Conservation (phyloP, 2,797 vertebrate species). For the Chelidonichthys spinosus region DNA sequence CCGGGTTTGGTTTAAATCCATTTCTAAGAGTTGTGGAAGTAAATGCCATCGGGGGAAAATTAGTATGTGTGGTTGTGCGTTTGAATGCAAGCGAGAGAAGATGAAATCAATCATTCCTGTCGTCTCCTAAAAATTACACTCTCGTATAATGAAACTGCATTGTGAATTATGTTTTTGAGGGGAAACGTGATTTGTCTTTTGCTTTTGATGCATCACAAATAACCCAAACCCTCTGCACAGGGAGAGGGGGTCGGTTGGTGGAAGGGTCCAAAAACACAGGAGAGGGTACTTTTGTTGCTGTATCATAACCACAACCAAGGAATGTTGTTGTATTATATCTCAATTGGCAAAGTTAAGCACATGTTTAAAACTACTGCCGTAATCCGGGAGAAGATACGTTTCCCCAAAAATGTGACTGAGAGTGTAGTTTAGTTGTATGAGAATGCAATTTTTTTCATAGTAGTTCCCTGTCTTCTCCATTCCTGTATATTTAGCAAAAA, state of each 20-base stretch:
- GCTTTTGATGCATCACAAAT: not conserved
- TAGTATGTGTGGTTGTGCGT: slow-evolving; percentile 10
- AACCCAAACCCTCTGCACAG: not conserved
- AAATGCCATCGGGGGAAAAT: slow-evolving; percentile 40
- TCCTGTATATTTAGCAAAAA: not conserved
- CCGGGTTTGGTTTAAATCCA: slow-evolving; percentile 26
- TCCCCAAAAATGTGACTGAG: not conserved
- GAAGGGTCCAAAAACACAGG: not conserved
- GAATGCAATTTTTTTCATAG: not conserved
- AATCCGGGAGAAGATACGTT: not conserved
- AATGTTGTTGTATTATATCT: not conserved
- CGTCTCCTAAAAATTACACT: not conserved
- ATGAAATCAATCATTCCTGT: slow-evolving; percentile 26
- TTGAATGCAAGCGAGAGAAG: slow-evolving; percentile 37
- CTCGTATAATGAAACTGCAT: not conserved
- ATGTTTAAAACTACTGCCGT: not conserved
- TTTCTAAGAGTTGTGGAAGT: slow-evolving; percentile 11
- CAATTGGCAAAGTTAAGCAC: not conserved
- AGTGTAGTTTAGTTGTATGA: not conserved
- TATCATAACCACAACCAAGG: too few species aligned
- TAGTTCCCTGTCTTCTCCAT: slow-evolving; percentile 13
- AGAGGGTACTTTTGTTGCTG: not conserved
- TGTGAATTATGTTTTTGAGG: not conserved
- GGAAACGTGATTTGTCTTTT: not conserved
- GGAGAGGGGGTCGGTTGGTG: not conserved